These are phyloP conservation scores for Mirza zaza DNA, from an alignment of 2,113 vertebrate genomes.

Conservation along the genomic window DNA sequence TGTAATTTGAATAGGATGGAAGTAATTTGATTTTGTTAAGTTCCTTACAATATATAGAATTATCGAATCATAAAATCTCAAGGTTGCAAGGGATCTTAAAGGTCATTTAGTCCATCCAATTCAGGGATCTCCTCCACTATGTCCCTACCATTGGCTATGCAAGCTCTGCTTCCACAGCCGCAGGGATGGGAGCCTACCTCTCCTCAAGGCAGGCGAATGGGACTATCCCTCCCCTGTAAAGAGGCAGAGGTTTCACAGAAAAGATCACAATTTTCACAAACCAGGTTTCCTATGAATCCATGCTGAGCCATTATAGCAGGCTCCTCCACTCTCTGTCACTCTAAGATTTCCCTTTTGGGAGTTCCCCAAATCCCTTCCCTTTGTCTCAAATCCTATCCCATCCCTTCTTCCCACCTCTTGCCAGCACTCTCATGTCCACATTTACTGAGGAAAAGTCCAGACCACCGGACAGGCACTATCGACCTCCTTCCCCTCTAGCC, in stretches of 20 bases:
- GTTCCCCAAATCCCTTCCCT: not conserved
- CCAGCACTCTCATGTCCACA: not conserved
- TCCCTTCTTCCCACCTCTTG: not conserved
- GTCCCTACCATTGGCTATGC: not conserved
- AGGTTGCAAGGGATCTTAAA: slow-evolving; percentile 14
- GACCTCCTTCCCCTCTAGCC: not conserved
- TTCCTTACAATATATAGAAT: slow-evolving; percentile 39
- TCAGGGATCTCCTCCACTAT: not conserved
- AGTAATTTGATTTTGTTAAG: slow-evolving; percentile 58
- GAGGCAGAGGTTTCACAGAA: not conserved
- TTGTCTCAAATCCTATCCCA: not conserved
- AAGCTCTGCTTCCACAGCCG: not conserved
- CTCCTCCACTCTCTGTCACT: not conserved
- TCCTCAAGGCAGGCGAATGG: not conserved
- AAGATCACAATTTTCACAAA: not conserved
- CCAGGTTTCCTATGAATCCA: not conserved
- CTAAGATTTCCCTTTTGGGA: not conserved
- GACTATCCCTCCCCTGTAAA: not conserved
- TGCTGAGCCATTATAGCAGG: not conserved
- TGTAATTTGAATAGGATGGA: slow-evolving; percentile 19
- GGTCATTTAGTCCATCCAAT: not conserved
- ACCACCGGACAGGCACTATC: not conserved
- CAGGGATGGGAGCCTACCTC: not conserved
- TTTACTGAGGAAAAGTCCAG: not conserved
- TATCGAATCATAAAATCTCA: slow-evolving; percentile 39